phyloP scores from a whole-genome alignment of 1,140 invertebrate species.

The Calosoma granatense region DNA sequence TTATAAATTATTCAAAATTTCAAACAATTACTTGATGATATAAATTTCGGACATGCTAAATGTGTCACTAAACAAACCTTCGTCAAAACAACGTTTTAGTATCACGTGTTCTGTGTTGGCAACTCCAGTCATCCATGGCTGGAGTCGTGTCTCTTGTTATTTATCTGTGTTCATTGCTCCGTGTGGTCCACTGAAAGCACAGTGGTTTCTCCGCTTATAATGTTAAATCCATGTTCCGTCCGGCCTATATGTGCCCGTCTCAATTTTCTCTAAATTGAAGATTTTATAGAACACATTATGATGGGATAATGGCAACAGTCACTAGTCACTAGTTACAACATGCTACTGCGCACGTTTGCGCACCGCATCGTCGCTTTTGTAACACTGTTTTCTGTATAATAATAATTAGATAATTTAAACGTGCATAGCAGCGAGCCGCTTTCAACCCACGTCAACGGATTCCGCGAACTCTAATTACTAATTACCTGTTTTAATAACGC shows the following conservation, averaged over 20 bases:
- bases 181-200: neutral
- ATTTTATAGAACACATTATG: neutral
- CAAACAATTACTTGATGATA: too few species aligned
- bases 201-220: neutral
- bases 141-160: neutral
- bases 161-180: neutral
- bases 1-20: too few species aligned
- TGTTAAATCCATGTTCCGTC: neutral
- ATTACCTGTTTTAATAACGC: neutral
- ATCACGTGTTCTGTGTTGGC: neutral
- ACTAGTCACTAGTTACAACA: too few species aligned
- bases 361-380: too few species aligned
- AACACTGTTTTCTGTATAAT: too few species aligned
- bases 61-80: conserved; percentile 3
- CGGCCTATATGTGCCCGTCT: neutral
- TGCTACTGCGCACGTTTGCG: too few species aligned
- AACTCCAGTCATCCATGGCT: neutral
- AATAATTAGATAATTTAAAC: too few species aligned
- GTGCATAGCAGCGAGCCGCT: neutral
- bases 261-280: neutral
- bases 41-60: neutral
- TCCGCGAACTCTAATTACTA: neutral
- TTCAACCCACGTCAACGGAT: neutral
- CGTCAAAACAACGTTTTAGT: neutral
- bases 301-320: neutral